Percentiles rank a stretch among this genome's conserved stretches.
Evolutionary conservation across 2,113 vertebrate genomes (phyloP).

Genomic region (Natator depressus): DNA sequence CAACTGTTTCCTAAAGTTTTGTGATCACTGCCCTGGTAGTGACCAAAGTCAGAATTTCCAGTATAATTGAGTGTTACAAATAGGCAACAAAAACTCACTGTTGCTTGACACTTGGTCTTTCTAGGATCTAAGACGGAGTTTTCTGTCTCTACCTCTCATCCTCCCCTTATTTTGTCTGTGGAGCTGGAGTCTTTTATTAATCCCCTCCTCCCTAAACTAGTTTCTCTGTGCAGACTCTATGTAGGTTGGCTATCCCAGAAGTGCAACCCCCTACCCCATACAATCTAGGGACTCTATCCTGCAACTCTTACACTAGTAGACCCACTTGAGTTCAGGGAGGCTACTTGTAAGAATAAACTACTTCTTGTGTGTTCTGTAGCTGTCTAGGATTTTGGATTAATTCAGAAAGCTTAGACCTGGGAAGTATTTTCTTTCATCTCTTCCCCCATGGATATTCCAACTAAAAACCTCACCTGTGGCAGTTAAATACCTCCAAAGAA

Average conservation of each 20-base stretch:
- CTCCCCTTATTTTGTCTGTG: neutral
- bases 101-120: neutral
- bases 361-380: too few relatives aligned
- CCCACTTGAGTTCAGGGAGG: neutral
- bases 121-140: fast-evolving
- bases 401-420: too few relatives aligned
- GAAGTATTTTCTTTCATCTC: too few relatives aligned
- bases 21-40: fast-evolving
- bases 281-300: neutral
- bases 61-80: fast-evolving
- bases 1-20: neutral
- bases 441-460: too few relatives aligned
- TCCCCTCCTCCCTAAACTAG: neutral
- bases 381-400: too few relatives aligned
- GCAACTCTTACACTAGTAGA: neutral
- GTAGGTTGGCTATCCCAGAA: too few relatives aligned
- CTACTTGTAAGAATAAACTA: too few relatives aligned
- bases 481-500: neutral
- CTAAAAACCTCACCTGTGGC: too few relatives aligned
- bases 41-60: neutral
- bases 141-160: neutral
- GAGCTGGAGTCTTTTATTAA: too few relatives aligned
- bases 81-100: neutral
- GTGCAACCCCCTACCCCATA: neutral
- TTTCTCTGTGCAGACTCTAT: neutral